phyloP scores from a whole-genome alignment of 1,140 invertebrate genomes.

The Bemisia tabaci region DNA sequence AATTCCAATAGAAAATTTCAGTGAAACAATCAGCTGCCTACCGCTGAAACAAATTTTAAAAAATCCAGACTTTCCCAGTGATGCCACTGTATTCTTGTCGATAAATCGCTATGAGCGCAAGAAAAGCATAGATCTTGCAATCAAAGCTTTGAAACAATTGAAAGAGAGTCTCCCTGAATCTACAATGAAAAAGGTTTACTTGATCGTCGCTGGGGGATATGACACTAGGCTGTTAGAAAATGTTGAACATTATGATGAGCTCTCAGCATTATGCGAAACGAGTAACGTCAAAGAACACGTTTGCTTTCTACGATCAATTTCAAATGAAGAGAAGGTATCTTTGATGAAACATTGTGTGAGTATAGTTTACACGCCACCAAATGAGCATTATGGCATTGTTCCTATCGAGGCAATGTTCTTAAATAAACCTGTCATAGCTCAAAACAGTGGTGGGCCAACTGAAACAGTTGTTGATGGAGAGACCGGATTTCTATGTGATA shows the following conservation, averaged over 20 bases:
- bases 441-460: slow-evolving; percentile 85
- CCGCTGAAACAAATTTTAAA: slow-evolving; percentile 2
- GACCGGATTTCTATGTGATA: slow-evolving; percentile 78
- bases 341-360: slow-evolving; percentile 59
- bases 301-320: slow-evolving; percentile 73
- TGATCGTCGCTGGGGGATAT: slow-evolving; percentile 96
- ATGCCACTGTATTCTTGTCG: slow-evolving; percentile 67
- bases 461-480: slow-evolving; percentile 81
- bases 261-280: slow-evolving; percentile 47
- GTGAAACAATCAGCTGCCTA: slow-evolving; percentile 29
- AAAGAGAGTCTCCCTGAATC: slow-evolving; percentile 36
- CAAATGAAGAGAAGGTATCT: slow-evolving; percentile 67
- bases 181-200: slow-evolving; percentile 49
- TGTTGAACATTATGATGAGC: slow-evolving; percentile 69
- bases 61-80: slow-evolving; percentile 16
- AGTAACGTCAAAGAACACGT: slow-evolving; percentile 58
- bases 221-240: slow-evolving; percentile 83
- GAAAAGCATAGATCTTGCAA: slow-evolving; percentile 78
- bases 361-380: slow-evolving; percentile 87
- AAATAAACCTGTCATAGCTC: slow-evolving; percentile 83
- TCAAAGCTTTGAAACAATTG: slow-evolving; percentile 61
- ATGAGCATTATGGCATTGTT: slow-evolving; percentile 99
- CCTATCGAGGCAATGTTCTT: slow-evolving; percentile 97
- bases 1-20: slow-evolving; percentile 67
- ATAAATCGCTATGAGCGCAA: slow-evolving; percentile 97